A percentile compares a stretch with the other conserved stretches of the same genome.
Conservation (phyloP, 2,113 vertebrate genomes). For the Octodon degus region DNA sequence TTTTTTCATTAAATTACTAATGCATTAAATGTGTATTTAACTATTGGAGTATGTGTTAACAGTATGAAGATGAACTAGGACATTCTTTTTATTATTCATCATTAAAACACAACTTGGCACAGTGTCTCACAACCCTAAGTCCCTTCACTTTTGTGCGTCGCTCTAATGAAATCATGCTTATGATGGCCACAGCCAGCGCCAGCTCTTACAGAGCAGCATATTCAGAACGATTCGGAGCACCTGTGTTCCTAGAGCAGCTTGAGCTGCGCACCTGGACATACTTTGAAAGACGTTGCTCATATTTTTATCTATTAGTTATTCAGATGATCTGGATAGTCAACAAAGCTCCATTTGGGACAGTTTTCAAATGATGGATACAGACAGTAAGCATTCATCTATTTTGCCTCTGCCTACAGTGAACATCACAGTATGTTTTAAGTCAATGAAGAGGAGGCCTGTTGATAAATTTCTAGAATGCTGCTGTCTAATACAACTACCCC, state of each 20-base stretch:
- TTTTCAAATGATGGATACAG: neutral
- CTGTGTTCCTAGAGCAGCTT: neutral
- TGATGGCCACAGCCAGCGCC: neutral
- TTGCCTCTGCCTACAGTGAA: neutral
- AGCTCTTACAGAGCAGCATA: neutral
- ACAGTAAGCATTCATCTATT: neutral
- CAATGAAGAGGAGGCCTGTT: neutral
- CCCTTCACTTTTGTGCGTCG: neutral
- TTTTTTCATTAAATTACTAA: neutral
- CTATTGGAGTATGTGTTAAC: neutral
- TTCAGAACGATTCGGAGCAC: neutral
- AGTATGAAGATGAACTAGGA: neutral
- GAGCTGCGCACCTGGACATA: neutral
- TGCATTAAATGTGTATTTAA: neutral
- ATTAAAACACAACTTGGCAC: neutral
- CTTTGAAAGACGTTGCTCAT: neutral
- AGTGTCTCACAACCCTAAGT: neutral
- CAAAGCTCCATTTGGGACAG: neutral
- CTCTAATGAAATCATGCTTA: neutral
- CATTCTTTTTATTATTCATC: neutral
- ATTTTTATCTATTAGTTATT: neutral
- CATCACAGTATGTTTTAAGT: neutral
- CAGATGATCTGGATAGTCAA: neutral
- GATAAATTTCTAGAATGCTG: neutral
- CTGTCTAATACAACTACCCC: neutral